A percentile compares a stretch with the other conserved stretches of the same genome.
These are phyloP conservation scores for Dolichallabes microphthalmus DNA, from an alignment of 2,113 vertebrate genomes.

Conservation along the genomic window DNA sequence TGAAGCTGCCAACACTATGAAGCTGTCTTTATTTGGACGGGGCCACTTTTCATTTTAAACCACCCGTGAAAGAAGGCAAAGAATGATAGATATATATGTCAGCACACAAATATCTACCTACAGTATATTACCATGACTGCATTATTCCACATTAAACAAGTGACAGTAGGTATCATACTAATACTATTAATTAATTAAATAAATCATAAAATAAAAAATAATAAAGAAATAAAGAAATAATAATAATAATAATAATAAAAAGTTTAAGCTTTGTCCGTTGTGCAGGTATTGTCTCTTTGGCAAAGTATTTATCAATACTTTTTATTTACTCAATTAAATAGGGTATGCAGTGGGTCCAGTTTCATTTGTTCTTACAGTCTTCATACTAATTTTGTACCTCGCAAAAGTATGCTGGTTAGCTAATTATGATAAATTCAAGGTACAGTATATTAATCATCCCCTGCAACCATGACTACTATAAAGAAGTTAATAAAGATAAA, in stretches of 20 bases:
- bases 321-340: neutral
- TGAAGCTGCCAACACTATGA: conserved; percentile 25
- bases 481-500: neutral
- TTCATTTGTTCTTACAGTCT: neutral
- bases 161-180: neutral
- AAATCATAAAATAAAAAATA: too few relatives aligned
- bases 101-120: neutral
- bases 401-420: neutral
- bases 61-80: neutral
- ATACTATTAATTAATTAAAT: too few relatives aligned
- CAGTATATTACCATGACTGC: neutral
- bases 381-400: neutral
- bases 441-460: neutral
- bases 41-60: conserved; percentile 86
- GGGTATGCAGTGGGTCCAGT: neutral
- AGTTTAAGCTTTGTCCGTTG: neutral
- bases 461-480: neutral
- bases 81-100: neutral
- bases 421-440: neutral
- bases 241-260: neutral
- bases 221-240: too few relatives aligned
- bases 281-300: neutral
- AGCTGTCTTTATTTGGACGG: conserved; percentile 84
- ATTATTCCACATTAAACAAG: neutral
- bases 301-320: neutral